These are phyloP conservation scores for Danio aesculapii DNA, from an alignment of 2,797 vertebrate genomes.

Conservation along the genomic window DNA sequence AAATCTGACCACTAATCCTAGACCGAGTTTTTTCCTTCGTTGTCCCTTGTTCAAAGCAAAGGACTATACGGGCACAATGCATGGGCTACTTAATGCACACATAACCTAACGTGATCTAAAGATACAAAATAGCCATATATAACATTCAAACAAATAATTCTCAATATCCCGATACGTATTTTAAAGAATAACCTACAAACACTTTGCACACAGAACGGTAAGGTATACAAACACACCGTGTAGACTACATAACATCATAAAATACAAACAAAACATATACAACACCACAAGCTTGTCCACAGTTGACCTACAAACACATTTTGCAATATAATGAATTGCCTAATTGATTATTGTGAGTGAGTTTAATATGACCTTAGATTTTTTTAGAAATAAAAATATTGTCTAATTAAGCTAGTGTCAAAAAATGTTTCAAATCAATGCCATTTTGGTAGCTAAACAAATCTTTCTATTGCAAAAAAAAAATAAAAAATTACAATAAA, in stretches of 20 bases:
- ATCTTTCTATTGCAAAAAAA: too few species aligned
- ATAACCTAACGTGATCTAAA: slow-evolving; percentile 29
- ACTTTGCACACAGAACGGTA: not conserved
- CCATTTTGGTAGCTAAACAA: too few species aligned
- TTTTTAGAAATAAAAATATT: too few species aligned
- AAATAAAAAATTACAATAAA: too few species aligned
- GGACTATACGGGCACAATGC: slow-evolving; percentile 42
- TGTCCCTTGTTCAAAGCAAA: slow-evolving; percentile 46
- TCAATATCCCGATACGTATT: too few species aligned
- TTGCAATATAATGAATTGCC: not conserved
- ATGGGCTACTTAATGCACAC: slow-evolving; percentile 37
- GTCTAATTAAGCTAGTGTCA: too few species aligned
- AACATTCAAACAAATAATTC: not conserved
- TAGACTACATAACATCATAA: not conserved
- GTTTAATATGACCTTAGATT: too few species aligned
- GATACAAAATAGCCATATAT: not conserved
- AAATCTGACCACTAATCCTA: slow-evolving; percentile 83
- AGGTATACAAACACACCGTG: not conserved
- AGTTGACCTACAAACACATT: not conserved
- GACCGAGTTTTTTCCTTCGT: slow-evolving; percentile 64
- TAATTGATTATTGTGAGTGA: not conserved
- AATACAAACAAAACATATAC: not conserved
- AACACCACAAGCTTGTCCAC: not conserved
- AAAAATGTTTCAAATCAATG: too few species aligned
- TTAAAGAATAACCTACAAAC: not conserved